phyloP scores from a whole-genome alignment of 2,797 vertebrate genomes.

The Microctenopoma steveboyesi region DNA sequence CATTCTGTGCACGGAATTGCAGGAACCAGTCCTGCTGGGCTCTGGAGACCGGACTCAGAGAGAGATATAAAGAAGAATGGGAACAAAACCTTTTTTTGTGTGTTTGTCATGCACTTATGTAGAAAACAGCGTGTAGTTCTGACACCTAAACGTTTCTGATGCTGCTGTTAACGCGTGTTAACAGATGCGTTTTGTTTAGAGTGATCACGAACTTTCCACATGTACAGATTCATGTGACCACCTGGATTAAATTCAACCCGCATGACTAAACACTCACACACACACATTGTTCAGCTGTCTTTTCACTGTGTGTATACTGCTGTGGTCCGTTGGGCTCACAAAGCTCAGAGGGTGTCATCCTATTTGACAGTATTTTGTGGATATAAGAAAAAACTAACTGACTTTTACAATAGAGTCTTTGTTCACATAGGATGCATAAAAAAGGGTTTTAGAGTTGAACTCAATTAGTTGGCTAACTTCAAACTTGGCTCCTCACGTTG shows the following conservation, averaged over 20 bases:
- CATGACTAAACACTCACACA: conserved; percentile 38
- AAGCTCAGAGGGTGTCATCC: conserved; percentile 64
- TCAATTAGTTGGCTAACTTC: conserved; percentile 7
- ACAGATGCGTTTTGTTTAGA: conserved; percentile 41
- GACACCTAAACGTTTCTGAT: neutral
- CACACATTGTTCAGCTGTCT: conserved; percentile 31
- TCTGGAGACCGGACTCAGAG: conserved; percentile 31
- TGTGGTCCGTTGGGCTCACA: conserved; percentile 68
- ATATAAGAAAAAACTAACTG: conserved; percentile 4
- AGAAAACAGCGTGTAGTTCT: conserved; percentile 5
- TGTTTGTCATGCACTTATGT: conserved; percentile 31
- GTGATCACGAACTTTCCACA: conserved; percentile 19
- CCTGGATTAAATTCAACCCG: conserved; percentile 53
- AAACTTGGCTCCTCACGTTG: conserved; percentile 1
- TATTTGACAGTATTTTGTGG: conserved; percentile 24
- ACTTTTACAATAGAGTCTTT: conserved; percentile 28
- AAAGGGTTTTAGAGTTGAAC: conserved; percentile 11
- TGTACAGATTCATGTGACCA: conserved; percentile 49
- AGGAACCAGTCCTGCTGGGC: conserved; percentile 43
- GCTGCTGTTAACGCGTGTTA: conserved; percentile 15
- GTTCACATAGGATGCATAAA: conserved; percentile 6
- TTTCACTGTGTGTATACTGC: conserved; percentile 31
- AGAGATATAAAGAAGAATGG: conserved; percentile 8
- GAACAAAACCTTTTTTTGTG: conserved; percentile 17
- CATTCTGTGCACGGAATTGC: conserved; percentile 53